A percentile compares a stretch with the other conserved stretches of the same genome.
Evolutionary conservation across 2,113 vertebrate genomes (phyloP).

Genomic region (Chloropsis cyanopogon): DNA sequence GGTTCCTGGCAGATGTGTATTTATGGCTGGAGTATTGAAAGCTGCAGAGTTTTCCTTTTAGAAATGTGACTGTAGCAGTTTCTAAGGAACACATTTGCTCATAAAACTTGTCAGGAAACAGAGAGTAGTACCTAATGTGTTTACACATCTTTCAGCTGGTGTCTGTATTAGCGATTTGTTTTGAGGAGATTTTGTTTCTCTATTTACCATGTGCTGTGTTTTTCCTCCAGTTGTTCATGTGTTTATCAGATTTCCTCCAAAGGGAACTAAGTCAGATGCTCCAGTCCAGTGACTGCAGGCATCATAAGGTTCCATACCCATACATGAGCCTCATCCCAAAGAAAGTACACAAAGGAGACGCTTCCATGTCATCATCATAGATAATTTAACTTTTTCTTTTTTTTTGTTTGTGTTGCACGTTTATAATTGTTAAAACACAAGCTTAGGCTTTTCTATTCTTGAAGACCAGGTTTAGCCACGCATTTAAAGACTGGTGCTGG

Average conservation of each 20-base stretch:
- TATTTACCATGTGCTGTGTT: background rate
- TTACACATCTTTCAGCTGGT: background rate
- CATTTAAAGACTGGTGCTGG: background rate
- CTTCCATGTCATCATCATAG: background rate
- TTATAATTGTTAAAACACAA: background rate
- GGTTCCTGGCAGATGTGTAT: background rate
- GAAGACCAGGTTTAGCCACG: background rate
- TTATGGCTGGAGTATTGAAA: background rate
- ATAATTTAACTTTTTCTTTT: background rate
- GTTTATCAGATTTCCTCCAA: background rate
- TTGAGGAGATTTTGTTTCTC: background rate
- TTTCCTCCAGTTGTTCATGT: background rate
- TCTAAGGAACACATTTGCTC: background rate
- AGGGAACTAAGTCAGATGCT: background rate
- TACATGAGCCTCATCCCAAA: background rate
- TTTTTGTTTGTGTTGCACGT: fast-evolving
- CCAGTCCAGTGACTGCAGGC: background rate
- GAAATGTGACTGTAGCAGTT: background rate
- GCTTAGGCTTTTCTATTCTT: background rate
- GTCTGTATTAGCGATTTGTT: background rate
- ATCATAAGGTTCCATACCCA: background rate
- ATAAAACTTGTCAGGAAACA: background rate
- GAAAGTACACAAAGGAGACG: background rate
- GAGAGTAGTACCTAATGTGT: background rate
- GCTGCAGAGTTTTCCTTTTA: background rate